Conservation (phyloP, 2,113 vertebrate species). For the Microcebus tavaratra region DNA sequence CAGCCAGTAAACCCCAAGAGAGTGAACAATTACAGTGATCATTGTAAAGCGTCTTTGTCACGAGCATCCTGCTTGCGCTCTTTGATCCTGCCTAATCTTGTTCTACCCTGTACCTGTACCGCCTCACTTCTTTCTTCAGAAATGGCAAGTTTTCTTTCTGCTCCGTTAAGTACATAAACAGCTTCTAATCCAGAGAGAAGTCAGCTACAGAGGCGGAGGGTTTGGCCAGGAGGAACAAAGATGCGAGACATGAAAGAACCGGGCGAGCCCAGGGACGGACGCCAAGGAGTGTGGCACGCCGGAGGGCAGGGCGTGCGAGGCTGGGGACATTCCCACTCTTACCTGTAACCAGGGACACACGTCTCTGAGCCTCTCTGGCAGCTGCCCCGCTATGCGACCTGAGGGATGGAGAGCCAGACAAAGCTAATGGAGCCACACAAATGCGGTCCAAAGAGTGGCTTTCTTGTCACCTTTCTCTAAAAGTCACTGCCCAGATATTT, state of each 20-base stretch:
- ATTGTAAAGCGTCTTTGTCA: slow-evolving; percentile 28
- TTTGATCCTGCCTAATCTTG: slow-evolving; percentile 65
- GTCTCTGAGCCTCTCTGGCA: neutral
- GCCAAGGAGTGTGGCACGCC: too few species aligned
- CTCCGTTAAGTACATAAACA: neutral
- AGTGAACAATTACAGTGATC: neutral
- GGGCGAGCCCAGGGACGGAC: neutral
- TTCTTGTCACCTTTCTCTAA: neutral
- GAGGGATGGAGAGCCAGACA: neutral
- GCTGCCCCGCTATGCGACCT: neutral
- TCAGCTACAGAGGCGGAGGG: neutral
- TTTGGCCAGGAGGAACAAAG: neutral
- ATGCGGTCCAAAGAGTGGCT: fast-evolving
- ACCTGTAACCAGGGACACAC: neutral
- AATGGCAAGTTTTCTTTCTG: slow-evolving; percentile 45
- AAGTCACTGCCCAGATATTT: neutral
- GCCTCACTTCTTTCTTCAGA: slow-evolving; percentile 16
- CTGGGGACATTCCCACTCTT: fast-evolving
- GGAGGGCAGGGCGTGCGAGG: neutral
- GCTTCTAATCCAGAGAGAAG: slow-evolving; percentile 1
- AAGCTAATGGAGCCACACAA: neutral
- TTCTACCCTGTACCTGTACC: neutral
- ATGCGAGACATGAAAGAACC: neutral
- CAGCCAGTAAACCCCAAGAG: slow-evolving; percentile 59
- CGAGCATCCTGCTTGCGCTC: slow-evolving; percentile 33